Evolutionary conservation across 1,140 invertebrate species (phyloP), one percentile per base, ranked within the genome.

Genomic region (Adelges cooleyi): DNA sequence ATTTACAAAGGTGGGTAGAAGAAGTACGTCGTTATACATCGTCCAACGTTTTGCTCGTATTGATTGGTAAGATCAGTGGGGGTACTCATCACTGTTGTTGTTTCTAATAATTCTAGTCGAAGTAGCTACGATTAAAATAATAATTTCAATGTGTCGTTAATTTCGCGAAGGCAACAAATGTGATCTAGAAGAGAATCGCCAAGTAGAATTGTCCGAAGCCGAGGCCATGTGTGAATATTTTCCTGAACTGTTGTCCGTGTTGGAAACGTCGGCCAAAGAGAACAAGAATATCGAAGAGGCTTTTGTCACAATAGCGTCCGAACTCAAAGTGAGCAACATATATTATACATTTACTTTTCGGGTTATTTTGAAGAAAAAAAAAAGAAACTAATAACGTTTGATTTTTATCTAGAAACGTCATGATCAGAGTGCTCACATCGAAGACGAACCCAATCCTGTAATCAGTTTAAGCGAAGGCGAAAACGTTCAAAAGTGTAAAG

Each of bases 181-280:
- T 78, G 92, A 95, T 75, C 73, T 93, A 67, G 85, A 87, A 70
- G 80, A 81, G 51, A 78, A 87, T 68, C 73, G 90, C 49, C 89
- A 94, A 77, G 90, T 95, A 10, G 84, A 88, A 71, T 83, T 83
- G 69, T 83, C 82, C 68, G 90, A 94, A 77, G 90, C 89, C 5
- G 84, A 89, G 73, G 83, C 84, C 40, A 84, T 92, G 75, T 86
- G 88, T 72, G 83, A 90, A 70, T 87, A 89, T 75, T 82, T 89
- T 71, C 86, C 87, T 42, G 87, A 90, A 77, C 85, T 91, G 40
- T 80, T 90, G 72, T 84, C 86, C 74, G 83, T 89, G 13, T 80
- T 95, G 75, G 92, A 95, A 78, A 91, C 92, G 9, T 94, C 90
- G 68, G 92, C 92, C 52, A 95, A 95, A 78, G 89, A 90, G 71